Evolutionary conservation across 2,888 invertebrate species (phyloP).

Genomic region (Sphaerophoria rueppellii): DNA sequence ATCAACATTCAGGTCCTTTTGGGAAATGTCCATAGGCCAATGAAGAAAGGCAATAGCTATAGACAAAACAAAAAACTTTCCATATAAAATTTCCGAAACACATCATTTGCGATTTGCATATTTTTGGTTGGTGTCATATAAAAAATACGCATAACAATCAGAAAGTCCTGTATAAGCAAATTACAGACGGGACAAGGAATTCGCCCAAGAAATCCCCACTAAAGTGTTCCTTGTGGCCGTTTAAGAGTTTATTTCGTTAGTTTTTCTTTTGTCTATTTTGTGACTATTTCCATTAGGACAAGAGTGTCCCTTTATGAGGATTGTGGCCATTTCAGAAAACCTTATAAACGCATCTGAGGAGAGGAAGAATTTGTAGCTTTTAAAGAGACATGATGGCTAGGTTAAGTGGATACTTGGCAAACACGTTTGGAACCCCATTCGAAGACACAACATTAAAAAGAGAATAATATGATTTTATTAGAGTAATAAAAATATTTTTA

Average conservation of each 20-base stretch:
- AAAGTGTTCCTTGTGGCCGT: constrained; percentile 34
- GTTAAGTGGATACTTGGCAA: constrained; percentile 7
- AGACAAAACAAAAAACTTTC: constrained; percentile 21
- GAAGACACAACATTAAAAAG: neutral
- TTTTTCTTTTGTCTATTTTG: constrained; percentile 1
- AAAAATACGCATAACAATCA: constrained; percentile 39
- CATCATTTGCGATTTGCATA: constrained; percentile 40
- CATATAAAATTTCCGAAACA: constrained; percentile 35
- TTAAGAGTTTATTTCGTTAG: constrained; percentile 25
- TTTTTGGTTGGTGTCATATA: constrained; percentile 17
- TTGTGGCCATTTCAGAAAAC: constrained; percentile 13
- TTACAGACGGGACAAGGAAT: constrained; percentile 22
- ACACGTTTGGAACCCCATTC: constrained; percentile 10
- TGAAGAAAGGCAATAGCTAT: neutral
- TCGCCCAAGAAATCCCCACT: constrained; percentile 28
- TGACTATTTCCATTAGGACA: constrained; percentile 22
- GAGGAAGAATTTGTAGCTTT: constrained; percentile 5
- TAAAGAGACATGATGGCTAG: neutral
- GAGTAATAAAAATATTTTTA: constrained; percentile 23
- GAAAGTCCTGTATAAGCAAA: constrained; percentile 30
- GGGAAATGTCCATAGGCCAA: constrained; percentile 11
- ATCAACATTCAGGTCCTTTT: constrained; percentile 11
- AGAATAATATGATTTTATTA: neutral
- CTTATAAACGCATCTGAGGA: constrained; percentile 3
- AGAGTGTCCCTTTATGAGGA: constrained; percentile 27